Evolutionary conservation across 2,888 invertebrate species (phyloP), one percentile per base, ranked within the genome.

Genomic region (Drosophila helvetica): DNA sequence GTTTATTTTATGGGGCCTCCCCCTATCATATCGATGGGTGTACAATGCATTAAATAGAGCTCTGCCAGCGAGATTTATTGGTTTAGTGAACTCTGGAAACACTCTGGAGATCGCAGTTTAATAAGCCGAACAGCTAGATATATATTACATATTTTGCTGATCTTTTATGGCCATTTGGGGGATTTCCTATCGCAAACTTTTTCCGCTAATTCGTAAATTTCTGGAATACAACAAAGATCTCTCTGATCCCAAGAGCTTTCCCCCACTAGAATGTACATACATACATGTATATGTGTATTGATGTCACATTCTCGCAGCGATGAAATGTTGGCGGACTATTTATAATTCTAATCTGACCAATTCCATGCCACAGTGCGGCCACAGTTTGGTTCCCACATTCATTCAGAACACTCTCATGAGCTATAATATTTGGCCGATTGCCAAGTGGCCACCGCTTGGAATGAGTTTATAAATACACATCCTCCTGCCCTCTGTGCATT

Each of bases 391-490:
- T 38, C 38, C 38, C 38, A 38, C 38, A n/a, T 38, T 38, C 38
- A 38, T 38, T 38, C 38, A 38, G n/a, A 38, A 4, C 15, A n/a
- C 38, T n/a, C 6, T 38, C 38, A 7, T 38, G 38, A 6, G 38
- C 38, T n/a, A 38, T 38, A 57, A 52, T 30, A 27, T 55, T 50
- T 48, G 62, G 55, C 62, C 48, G 9, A 5, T 1, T 55, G 55
- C 62, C 62, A 62, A 62, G 43, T 70, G 69, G 64, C 52, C 66
- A 67, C 52, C 68, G 66, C 56, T 54, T 57, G 50, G 52, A 66
- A 52, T n/a, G 48, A 19, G 22, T 77, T 72, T 79, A 75, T 65
- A 57, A 57, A 57, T 57, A 57, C 30, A 18, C 1, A 27, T 27
- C 22, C 8, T 6, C 19, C 19, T 2, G n/a, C n/a, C n/a, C n/a